Evolutionary conservation across 2,888 invertebrate species (phyloP).

Genomic region (Noctuana brunneofusca): DNA sequence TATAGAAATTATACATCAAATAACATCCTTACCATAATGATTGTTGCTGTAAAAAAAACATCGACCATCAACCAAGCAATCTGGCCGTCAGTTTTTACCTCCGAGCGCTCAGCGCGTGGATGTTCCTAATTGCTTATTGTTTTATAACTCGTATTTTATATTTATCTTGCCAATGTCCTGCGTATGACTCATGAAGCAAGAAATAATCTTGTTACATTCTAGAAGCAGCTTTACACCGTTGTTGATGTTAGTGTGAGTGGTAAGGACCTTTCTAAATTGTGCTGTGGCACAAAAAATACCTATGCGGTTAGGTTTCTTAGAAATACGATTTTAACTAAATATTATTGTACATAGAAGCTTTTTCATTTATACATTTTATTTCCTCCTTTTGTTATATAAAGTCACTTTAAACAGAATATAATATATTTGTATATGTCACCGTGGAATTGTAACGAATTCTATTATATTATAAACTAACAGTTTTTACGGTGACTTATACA

Average conservation of each 20-base stretch:
- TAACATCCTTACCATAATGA: conserved; percentile 4
- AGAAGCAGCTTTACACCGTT: conserved; percentile 5
- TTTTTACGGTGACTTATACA: too few relatives aligned
- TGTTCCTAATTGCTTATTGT: conserved; percentile 26
- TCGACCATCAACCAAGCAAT: conserved; percentile 4
- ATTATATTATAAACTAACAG: too few relatives aligned
- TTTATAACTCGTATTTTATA: conserved; percentile 24
- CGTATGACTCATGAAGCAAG: conserved; percentile 20
- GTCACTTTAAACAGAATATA: too few relatives aligned
- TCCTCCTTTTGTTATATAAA: too few relatives aligned
- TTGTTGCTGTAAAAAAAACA: background rate
- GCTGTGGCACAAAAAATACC: background rate
- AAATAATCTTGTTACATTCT: conserved; percentile 18
- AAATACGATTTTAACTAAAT: too few relatives aligned
- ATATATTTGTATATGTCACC: too few relatives aligned
- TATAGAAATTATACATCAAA: background rate
- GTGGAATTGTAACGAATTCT: too few relatives aligned
- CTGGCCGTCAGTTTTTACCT: conserved; percentile 18
- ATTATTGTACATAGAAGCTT: too few relatives aligned
- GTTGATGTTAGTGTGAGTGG: background rate
- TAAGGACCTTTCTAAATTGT: background rate
- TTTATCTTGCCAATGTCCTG: conserved; percentile 15
- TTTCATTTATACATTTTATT: too few relatives aligned
- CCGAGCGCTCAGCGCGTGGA: conserved; percentile 14
- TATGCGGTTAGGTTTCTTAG: background rate